Evolutionary conservation across 2,888 invertebrate genomes (phyloP).

Genomic region (Tinea pellionella): DNA sequence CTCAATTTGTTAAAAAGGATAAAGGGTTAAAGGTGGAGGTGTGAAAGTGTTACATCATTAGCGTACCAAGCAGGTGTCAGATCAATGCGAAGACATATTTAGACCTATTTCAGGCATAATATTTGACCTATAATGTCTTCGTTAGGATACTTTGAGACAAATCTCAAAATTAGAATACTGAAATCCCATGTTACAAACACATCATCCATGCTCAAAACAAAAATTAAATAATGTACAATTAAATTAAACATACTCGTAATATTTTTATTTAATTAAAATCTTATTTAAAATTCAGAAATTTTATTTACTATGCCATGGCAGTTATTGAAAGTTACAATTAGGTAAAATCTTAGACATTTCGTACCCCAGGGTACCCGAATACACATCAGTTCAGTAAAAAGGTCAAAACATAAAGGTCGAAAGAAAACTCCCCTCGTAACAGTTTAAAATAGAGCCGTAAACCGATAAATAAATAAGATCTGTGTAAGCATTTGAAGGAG

Average conservation of each 20-base stretch:
- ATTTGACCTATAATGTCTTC: background rate
- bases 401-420: background rate
- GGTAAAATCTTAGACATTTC: no score
- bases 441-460: constrained; percentile 47
- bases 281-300: no score
- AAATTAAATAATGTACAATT: no score
- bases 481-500: constrained; percentile 35
- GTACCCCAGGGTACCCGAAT: no score
- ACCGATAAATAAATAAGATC: constrained; percentile 47
- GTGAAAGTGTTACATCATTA: constrained; percentile 12
- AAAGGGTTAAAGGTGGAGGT: constrained; percentile 8
- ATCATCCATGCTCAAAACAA: no score
- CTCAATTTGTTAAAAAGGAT: constrained; percentile 5
- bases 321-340: no score
- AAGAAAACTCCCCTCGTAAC: constrained; percentile 18
- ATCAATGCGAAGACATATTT: background rate
- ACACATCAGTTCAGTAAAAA: background rate
- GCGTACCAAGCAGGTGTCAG: constrained; percentile 11
- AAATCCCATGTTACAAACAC: no score
- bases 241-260: no score
- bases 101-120: background rate
- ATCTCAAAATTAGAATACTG: no score
- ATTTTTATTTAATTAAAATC: no score
- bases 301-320: no score
- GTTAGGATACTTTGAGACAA: no score